Evolutionary conservation across 2,797 vertebrate species (phyloP).

Genomic region (Halcyon badia): DNA sequence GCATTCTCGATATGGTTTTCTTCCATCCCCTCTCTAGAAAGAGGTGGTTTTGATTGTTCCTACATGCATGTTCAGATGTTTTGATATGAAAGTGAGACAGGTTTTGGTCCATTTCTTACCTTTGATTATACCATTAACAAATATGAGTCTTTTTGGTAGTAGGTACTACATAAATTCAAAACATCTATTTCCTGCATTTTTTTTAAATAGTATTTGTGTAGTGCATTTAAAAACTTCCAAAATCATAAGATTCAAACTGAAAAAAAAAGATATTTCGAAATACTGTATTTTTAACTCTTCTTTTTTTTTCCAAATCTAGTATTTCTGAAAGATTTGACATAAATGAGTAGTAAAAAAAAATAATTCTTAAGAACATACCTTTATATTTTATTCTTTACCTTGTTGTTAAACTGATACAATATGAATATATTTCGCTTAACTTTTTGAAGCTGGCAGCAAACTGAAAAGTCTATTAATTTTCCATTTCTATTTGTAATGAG

Average conservation of each 20-base stretch:
- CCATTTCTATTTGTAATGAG: neutral
- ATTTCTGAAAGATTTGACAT: neutral
- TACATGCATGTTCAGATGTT: neutral
- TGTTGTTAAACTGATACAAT: neutral
- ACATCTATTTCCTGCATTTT: neutral
- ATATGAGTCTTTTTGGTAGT: neutral
- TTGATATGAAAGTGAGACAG: neutral
- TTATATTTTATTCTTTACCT: neutral
- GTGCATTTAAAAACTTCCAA: neutral
- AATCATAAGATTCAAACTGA: neutral
- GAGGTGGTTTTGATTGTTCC: neutral
- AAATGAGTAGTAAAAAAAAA: neutral
- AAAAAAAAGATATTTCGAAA: neutral
- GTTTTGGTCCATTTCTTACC: neutral
- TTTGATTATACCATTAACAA: neutral
- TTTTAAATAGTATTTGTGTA: neutral
- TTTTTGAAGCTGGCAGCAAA: neutral
- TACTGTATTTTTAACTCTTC: neutral
- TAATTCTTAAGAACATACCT: accelerated
- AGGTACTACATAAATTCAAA: neutral
- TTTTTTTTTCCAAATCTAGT: neutral
- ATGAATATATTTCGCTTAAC: neutral
- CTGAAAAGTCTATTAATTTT: neutral
- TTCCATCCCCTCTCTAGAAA: neutral
- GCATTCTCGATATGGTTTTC: neutral